Conservation (phyloP, 2,888 invertebrate genomes). For the Galerucella nymphaeae region DNA sequence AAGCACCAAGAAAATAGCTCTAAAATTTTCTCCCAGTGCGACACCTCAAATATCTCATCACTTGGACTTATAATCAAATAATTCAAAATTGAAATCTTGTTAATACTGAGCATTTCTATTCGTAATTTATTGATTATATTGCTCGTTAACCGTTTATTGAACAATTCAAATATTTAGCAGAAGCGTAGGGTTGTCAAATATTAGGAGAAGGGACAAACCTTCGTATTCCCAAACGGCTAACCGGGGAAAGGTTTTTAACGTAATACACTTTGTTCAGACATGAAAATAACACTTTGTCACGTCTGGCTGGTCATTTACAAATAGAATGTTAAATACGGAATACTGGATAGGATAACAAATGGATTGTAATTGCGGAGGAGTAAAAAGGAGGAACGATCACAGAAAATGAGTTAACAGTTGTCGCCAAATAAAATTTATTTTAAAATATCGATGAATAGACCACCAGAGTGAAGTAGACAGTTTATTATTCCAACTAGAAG, state of each 20-base stretch:
- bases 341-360: background rate
- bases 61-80: too few relatives aligned
- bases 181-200: background rate
- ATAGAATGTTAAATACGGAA: background rate
- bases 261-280: conserved; percentile 6
- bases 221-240: conserved; percentile 5
- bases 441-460: too few relatives aligned
- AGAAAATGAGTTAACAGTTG: background rate
- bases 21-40: too few relatives aligned
- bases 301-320: background rate
- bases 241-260: conserved; percentile 8
- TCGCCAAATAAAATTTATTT: background rate
- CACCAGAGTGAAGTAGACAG: too few relatives aligned
- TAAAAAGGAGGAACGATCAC: background rate
- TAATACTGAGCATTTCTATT: background rate
- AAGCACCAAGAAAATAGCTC: too few relatives aligned
- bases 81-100: too few relatives aligned
- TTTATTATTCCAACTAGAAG: too few relatives aligned
- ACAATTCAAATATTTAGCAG: background rate
- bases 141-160: background rate
- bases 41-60: too few relatives aligned
- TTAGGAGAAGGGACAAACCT: background rate
- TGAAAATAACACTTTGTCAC: conserved; percentile 15
- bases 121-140: background rate
- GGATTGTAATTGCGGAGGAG: background rate